Base-by-base conservation (phyloP, 1,140 invertebrate species). In the Brachystomella parvula region DNA sequence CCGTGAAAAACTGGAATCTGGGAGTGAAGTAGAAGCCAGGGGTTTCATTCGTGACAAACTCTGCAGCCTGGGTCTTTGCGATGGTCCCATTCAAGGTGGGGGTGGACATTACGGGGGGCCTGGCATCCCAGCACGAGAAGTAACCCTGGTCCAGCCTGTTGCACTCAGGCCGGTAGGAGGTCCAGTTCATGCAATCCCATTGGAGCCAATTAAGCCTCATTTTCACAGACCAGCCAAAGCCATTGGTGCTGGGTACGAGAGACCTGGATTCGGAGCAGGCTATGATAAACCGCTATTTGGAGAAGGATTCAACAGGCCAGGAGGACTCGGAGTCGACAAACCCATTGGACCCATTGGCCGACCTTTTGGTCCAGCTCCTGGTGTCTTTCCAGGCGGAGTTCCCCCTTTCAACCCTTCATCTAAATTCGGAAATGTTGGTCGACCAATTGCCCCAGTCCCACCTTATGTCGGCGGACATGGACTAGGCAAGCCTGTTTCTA, bases 21-120 rank as follows among this genome's bases (percentile, higher is more conserved):
- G 87, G 62, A 88, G 91, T 74, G 89, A 92, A 71, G 78, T 83
- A 35, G 82, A 90, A 78, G 87, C 89, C 1, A 84, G 90, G 71
- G 86, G 87, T 71, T 82, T 87, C 64, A 90, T 93, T 70, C 86
- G 84, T 74, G 86, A 90, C 49, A 86, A 88, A 68, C 81, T 93
- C 1, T 93, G 90, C 72, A 82, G 80, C 12, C 78, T 93, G 65
- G 89, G 89, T 64, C 79, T 93, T 21, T 88, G 90, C 83, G 85
- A 87, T 31, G 56, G 53, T 56, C 17, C 1, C 19, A 30, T 39
- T 26, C 30, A 17, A 47, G 53, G 49, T 21, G 21, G 35, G n/a
- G 15, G 21, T n/a, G 28, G 30, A 3, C 32, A 30, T 24, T 26
- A 31, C 32, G 39, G 60, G 39, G 61, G 58, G 44, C 65, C 32